Base-by-base conservation (phyloP, 1,140 invertebrate species). In the Neodiprion lecontei region DNA sequence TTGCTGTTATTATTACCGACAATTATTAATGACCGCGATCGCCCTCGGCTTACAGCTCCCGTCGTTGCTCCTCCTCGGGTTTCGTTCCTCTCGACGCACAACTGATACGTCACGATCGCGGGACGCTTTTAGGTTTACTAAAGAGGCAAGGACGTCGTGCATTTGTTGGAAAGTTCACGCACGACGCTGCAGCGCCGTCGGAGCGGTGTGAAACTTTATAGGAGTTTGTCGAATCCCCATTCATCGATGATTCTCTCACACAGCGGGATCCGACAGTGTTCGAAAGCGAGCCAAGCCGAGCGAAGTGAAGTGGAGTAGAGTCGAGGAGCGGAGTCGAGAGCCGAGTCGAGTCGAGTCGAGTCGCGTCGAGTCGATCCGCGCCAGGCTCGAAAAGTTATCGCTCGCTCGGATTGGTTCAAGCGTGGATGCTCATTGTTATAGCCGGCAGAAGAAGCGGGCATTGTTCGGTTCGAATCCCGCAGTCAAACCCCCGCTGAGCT, bases 401-500 rank as follows among this genome's bases (percentile, higher is more conserved):
- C 53, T 61, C 28, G 28, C 5, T 61, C 28, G 48, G 67, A 73
- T 67, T 74, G 53, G 53, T 78, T 77, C 79, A 76, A 73, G 76
- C 70, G 69, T 73, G 74, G 76, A 73, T 73, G 78, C 72, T 80
- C 72, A 79, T 80, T 79, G 79, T 79, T 79, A 17, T 61, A 74
- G 73, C 53, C 76, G 69, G 48, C 61, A 11, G 76, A 75, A 81
- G 67, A 66, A 65, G 61, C 71, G 70, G 75, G 81, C 77, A 83
- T 83, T 83, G 81, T 82, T 83, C 79, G 76, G 53, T 73, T 61
- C 53, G 53, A 61, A 61, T 61, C 53, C 53, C 53, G 53, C 75
- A 72, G 74, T 68, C 69, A 73, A 74, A 79, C 76, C 80, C 86
- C 86, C 76, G 82, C 85, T 86, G 85, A 72, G 85, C 82, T 7